Evolutionary conservation across 2,888 invertebrate species (phyloP).

Genomic region (Cheilosia grossa): DNA sequence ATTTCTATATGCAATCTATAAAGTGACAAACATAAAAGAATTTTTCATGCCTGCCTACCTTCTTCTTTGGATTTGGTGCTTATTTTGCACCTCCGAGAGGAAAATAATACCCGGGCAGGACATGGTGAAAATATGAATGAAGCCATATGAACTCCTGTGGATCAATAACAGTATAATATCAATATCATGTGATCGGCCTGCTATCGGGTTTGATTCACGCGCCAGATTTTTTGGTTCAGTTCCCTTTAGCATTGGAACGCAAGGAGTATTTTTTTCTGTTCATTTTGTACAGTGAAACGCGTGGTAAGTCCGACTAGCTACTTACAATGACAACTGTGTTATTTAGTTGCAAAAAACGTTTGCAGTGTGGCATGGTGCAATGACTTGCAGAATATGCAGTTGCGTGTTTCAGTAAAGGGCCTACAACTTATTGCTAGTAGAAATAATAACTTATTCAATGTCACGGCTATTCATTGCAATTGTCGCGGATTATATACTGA

Average conservation of each 20-base stretch:
- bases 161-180: slow-evolving; percentile 69
- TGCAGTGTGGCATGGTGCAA: too few relatives aligned
- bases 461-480: too few relatives aligned
- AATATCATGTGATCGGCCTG: slow-evolving; percentile 64
- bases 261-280: too few relatives aligned
- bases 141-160: slow-evolving; percentile 54
- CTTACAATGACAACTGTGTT: too few relatives aligned
- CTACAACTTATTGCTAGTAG: too few relatives aligned
- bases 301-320: too few relatives aligned
- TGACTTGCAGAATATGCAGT: too few relatives aligned
- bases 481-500: too few relatives aligned
- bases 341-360: too few relatives aligned
- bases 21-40: background rate
- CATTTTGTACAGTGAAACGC: background rate
- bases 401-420: too few relatives aligned
- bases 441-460: too few relatives aligned
- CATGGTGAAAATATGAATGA: slow-evolving; percentile 56
- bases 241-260: background rate
- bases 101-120: slow-evolving; percentile 38
- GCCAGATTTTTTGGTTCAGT: slow-evolving; percentile 38
- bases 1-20: background rate
- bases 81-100: slow-evolving; percentile 1
- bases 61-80: background rate
- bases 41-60: background rate
- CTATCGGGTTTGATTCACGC: slow-evolving; percentile 47